Conservation (phyloP, 2,888 invertebrate genomes). For the Glyphotaelius pellucidus region DNA sequence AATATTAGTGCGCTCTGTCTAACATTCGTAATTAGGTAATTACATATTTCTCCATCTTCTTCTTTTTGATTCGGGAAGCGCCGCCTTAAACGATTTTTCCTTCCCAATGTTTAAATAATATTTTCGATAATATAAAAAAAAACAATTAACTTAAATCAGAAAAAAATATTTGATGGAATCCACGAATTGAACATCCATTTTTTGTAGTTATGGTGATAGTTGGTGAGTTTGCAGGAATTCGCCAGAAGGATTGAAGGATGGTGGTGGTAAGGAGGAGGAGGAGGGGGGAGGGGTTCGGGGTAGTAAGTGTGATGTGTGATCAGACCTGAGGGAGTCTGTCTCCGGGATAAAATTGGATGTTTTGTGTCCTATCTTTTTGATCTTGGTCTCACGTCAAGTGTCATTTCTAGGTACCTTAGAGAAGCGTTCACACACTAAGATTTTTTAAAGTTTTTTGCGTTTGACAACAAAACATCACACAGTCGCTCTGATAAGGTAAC, state of each 20-base stretch:
- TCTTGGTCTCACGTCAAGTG: slow-evolving; percentile 49
- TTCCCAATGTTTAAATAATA: no score
- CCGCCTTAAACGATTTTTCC: no score
- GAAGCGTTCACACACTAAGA: slow-evolving; percentile 2
- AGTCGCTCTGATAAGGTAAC: no score
- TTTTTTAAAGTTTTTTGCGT: not conserved
- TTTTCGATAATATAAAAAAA: no score
- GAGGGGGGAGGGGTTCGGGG: not conserved
- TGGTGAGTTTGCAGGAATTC: not conserved
- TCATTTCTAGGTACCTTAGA: slow-evolving; percentile 10
- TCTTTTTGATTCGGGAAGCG: no score
- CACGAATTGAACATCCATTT: no score
- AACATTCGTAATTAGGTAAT: no score
- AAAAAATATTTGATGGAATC: no score
- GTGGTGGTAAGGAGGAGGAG: not conserved
- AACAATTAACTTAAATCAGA: no score
- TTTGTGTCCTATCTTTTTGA: slow-evolving; percentile 56
- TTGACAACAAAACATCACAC: no score
- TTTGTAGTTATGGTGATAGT: not conserved
- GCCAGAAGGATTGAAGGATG: not conserved
- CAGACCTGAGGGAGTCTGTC: slow-evolving; percentile 10
- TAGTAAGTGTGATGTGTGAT: slow-evolving; percentile 32
- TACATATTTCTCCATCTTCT: no score
- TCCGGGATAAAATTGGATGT: slow-evolving; percentile 51
- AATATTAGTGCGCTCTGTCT: no score